Evolutionary conservation across 2,888 invertebrate species (phyloP), one percentile per base, ranked within the genome.

Genomic region (Sabatieria punctata): DNA sequence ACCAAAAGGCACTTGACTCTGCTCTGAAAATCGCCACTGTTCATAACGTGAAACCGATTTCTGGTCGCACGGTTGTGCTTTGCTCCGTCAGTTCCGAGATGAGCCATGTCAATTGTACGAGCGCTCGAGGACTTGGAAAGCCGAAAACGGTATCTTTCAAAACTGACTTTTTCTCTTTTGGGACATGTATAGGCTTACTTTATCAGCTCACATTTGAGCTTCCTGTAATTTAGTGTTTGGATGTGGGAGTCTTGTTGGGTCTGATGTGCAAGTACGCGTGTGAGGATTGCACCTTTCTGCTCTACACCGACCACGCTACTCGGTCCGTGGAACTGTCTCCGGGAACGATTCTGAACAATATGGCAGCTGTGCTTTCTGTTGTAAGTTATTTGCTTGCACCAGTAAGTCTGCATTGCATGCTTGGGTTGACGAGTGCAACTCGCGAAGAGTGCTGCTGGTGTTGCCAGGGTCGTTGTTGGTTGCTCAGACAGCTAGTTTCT

Each of bases 211-310:
- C n/a, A n/a, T n/a, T n/a, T n/a, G n/a, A n/a, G n/a, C n/a, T n/a
- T n/a, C n/a, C n/a, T n/a, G n/a, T n/a, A n/a, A n/a, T n/a, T n/a
- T n/a, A n/a, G n/a, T n/a, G n/a, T n/a, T n/a, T n/a, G n/a, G n/a
- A 68, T 47, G 59, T 67, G n/a, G 65, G 60, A 21, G 53, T 66
- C 1, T 52, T 70, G 47, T 57, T 70, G 53, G 65, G 65, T 2
- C 54, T 70, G 54, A 70, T 70, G 70, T 68, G 68, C 52, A 65
- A 67, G 55, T 63, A 65, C 49, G 63, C 66, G 1, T 68, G 69
- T 57, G 70, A 70, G 53, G 60, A 65, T 30, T 61, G 66, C 51
- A 52, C 54, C 27, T 49, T 69, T 49, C 45, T 65, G 3, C 53
- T 63, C 4, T 65, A 58, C 50, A 54, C 59, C 42, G 49, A 25